A percentile compares a stretch with the other conserved stretches of the same genome.
Conservation (phyloP, 2,888 invertebrate species). For the Fragum sueziense region DNA sequence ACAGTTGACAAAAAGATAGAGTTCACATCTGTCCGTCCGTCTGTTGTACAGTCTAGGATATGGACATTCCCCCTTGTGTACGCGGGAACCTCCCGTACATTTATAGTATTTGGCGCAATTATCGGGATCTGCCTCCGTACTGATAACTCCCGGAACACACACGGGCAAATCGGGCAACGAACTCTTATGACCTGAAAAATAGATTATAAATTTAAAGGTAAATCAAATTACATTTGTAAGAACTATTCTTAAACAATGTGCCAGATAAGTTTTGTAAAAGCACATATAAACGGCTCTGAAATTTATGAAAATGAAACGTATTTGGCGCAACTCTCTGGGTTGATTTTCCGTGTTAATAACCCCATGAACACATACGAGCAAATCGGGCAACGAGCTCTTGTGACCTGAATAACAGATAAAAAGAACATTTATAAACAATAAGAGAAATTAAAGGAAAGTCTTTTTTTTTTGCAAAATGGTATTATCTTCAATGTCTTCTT, state of each 20-base stretch:
- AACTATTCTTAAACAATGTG: no score
- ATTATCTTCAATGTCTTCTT: no score
- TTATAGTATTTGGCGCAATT: conserved; percentile 56
- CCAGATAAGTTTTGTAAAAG: no score
- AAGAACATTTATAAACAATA: no score
- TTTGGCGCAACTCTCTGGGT: conserved; percentile 46
- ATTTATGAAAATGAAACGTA: no score
- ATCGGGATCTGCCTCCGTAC: conserved; percentile 21
- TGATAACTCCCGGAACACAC: conserved; percentile 32
- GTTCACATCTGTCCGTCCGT: conserved; percentile 31
- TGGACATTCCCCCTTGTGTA: conserved; percentile 46
- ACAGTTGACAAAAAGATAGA: conserved; percentile 57
- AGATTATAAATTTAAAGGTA: no score
- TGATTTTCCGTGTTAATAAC: conserved; percentile 4
- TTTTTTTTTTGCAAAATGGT: no score
- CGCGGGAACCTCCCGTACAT: conserved; percentile 37
- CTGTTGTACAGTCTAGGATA: conserved; percentile 51
- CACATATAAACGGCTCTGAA: no score
- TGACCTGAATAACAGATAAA: conserved; percentile 10
- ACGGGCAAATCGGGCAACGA: background rate
- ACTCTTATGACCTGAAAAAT: conserved; percentile 16
- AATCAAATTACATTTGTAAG: no score
- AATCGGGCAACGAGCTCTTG: background rate
- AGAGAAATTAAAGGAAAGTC: no score
- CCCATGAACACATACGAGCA: conserved; percentile 30